phyloP scores from a whole-genome alignment of 2,797 vertebrate species.

The Enteromius fasciolatus region DNA sequence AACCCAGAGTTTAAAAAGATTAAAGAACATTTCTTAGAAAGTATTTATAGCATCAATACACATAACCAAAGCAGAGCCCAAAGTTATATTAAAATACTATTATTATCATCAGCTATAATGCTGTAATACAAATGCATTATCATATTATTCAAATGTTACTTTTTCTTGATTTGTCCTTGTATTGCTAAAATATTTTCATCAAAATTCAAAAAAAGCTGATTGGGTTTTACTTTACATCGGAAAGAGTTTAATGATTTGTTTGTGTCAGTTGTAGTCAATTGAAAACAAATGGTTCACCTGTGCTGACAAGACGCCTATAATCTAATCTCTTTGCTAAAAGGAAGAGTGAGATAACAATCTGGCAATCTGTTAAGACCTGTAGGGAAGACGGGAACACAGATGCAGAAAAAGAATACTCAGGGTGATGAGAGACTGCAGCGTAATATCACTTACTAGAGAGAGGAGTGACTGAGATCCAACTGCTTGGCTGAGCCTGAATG shows the following conservation, averaged over 20 bases:
- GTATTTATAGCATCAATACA: not conserved
- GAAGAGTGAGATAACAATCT: conserved; percentile 36
- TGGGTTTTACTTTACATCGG: not conserved
- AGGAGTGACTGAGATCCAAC: conserved; percentile 42
- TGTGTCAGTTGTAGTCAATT: conserved; percentile 16
- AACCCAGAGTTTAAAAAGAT: conserved; percentile 19
- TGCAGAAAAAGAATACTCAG: conserved; percentile 33
- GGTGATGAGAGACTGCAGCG: conserved; percentile 32
- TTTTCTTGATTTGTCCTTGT: not conserved
- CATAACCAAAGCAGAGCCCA: not conserved
- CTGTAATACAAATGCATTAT: not conserved
- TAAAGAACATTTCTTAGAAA: not conserved
- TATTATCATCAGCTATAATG: not conserved
- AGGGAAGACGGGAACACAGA: conserved; percentile 38
- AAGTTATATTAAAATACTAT: not conserved
- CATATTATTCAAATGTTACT: not conserved
- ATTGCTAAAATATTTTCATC: not conserved
- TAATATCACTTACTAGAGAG: conserved; percentile 53
- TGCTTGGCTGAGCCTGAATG: conserved; percentile 51
- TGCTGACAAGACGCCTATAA: conserved; percentile 31
- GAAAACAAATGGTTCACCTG: conserved; percentile 32
- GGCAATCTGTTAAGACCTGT: conserved; percentile 39
- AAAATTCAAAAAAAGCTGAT: not conserved
- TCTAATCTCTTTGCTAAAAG: conserved; percentile 30
- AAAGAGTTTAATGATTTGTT: conserved; percentile 42